These are phyloP conservation scores for Drosophila mimica DNA, from an alignment of 2,888 invertebrate genomes.

Conservation along the genomic window DNA sequence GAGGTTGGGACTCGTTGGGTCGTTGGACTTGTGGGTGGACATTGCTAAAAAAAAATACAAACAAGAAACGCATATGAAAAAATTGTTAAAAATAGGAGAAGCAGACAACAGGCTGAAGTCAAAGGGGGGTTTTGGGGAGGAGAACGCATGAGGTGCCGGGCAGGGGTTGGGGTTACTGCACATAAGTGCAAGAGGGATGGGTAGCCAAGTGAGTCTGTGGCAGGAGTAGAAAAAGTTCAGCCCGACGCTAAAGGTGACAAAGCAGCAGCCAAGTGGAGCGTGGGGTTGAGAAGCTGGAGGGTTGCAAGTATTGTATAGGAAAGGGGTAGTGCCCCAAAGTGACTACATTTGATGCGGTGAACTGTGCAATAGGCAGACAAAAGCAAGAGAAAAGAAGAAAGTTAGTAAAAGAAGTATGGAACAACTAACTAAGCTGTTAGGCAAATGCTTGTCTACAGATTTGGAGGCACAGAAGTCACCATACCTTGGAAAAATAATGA, in stretches of 20 bases:
- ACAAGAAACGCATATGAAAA: slow-evolving; percentile 53
- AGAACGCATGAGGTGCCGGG: neutral
- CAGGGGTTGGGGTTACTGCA: neutral
- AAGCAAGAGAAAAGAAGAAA: neutral
- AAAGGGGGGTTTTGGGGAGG: neutral
- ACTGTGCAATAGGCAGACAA: neutral
- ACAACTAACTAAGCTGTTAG: neutral
- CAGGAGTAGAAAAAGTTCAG: slow-evolving; percentile 5
- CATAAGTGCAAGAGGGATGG: slow-evolving; percentile 9
- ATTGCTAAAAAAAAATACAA: slow-evolving; percentile 51
- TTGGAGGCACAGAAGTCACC: neutral
- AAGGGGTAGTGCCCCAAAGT: neutral
- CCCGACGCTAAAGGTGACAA: slow-evolving; percentile 46
- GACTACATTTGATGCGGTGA: neutral
- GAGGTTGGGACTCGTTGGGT: neutral
- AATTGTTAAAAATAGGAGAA: slow-evolving; percentile 64
- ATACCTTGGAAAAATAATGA: neutral
- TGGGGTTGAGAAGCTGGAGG: no score
- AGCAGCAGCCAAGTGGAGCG: slow-evolving; percentile 25
- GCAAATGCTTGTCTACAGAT: neutral
- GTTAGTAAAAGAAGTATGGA: neutral
- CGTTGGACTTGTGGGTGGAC: neutral
- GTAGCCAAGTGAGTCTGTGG: neutral
- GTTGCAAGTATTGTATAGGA: no score
- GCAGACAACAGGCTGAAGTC: slow-evolving; percentile 29